Conservation (phyloP, 2,113 vertebrate species). For the Peucedramus taeniatus region DNA sequence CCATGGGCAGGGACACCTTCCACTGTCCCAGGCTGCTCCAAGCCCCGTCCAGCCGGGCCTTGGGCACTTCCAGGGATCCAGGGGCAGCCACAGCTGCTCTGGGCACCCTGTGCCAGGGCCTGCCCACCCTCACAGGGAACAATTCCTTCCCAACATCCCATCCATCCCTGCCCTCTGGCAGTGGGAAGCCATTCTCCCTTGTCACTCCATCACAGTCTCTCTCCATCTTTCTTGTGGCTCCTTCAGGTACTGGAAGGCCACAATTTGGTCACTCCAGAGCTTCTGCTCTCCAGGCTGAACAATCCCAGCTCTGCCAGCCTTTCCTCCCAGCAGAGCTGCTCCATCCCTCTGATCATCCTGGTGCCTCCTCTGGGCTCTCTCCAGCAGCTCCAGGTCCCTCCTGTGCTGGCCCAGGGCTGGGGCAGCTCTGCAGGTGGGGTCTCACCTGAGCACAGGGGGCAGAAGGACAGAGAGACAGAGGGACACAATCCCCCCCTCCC, state of each 20-base stretch:
- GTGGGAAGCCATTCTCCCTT: not conserved
- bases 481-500: not conserved
- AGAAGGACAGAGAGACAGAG: no score
- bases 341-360: not conserved
- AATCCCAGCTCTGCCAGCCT: not conserved
- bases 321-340: not conserved
- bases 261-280: accelerated
- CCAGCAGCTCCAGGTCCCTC: not conserved
- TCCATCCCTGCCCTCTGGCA: not conserved
- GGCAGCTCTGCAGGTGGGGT: not conserved
- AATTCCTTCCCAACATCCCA: not conserved
- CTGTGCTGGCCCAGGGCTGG: not conserved
- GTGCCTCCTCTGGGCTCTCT: not conserved
- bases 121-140: not conserved
- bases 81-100: not conserved
- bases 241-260: accelerated
- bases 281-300: not conserved
- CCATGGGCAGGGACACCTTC: not conserved
- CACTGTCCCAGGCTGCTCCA: not conserved
- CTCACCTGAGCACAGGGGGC: not conserved
- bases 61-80: not conserved
- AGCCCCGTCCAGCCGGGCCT: not conserved
- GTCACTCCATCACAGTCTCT: not conserved
- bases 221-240: accelerated
- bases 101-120: not conserved